Evolutionary conservation across 2,888 invertebrate genomes (phyloP), one percentile per base, ranked within the genome.

Genomic region (Ernsta delagoae): DNA sequence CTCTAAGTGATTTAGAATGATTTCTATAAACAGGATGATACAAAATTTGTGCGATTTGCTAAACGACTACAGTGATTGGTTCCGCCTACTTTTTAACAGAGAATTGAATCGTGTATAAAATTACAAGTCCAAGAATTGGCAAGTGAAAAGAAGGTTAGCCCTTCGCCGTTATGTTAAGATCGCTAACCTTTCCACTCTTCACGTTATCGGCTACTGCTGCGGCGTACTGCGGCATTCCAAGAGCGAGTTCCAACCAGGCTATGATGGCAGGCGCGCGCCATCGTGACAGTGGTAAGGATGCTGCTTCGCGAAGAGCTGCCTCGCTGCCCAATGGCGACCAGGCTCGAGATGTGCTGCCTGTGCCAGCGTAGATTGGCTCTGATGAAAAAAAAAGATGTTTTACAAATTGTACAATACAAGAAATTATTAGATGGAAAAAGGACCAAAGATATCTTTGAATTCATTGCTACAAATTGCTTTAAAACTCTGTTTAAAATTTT

Each of bases 141-240:
- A 54, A 3, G 36, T 53, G 12, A 48, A 36, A 11, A 8, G 12
- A 48, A 36, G 5, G 24, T 56, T 8, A 56, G n/a, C 31, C 5
- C 7, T 36, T 61, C 16, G 57, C 43, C 39, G 11, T 60, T 36
- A 36, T 41, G 43, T 65, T 9, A 41, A 7, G 5, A 50, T 3
- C 5, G 72, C 76, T 70, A 34, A 97, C 98, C 96, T 98, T 98
- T 78, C 98, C 98, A 84, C 98, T 98, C 87, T 98, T 98, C 73
- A 99, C 97, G 86, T 98, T 98, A 83, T 98, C 98, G 24, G 98
- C 97, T 80, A 98, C 98, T 59, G 97, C 95, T 31, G 96, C 95
- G 3, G 98, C 98, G 79, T 98, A 98, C 81, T 98, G 98, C 0
- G 98, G 98, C 98, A 99, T 98, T 65, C 98, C 98, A 5, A 99